phyloP scores from a whole-genome alignment of 2,113 vertebrate genomes.

The Seriola dumerili region DNA sequence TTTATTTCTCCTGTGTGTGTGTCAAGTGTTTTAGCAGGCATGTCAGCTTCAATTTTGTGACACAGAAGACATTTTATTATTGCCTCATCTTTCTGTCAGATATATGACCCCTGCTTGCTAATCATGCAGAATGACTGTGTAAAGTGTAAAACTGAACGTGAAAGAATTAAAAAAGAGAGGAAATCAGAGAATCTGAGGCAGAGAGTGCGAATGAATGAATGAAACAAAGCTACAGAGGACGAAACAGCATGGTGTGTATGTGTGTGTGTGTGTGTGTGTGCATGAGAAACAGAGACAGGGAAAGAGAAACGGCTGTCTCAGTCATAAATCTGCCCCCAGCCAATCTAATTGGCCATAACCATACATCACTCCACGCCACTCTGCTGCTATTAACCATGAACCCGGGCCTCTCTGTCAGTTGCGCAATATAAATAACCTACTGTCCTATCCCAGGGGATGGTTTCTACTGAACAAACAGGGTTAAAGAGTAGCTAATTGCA shows the following conservation, averaged over 20 bases:
- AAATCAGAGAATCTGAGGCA: background rate
- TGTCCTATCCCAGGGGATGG: constrained; percentile 20
- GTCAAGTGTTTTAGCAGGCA: background rate
- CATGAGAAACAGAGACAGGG: constrained; percentile 3
- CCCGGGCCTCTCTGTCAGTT: constrained; percentile 59
- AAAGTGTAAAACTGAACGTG: background rate
- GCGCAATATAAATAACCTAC: constrained; percentile 58
- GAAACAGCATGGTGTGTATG: background rate
- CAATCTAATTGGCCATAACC: constrained; percentile 74
- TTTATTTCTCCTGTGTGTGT: background rate
- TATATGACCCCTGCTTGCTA: background rate
- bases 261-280: background rate
- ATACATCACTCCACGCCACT: constrained; percentile 70
- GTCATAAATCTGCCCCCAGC: constrained; percentile 71
- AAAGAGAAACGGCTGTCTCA: constrained; percentile 38
- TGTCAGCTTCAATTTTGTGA: background rate
- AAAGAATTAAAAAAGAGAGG: too few relatives aligned
- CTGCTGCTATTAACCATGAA: constrained; percentile 67
- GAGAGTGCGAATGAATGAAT: background rate
- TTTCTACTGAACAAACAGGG: constrained; percentile 28
- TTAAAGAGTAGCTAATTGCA: constrained; percentile 48
- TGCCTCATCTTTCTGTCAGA: constrained; percentile 20
- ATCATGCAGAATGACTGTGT: background rate
- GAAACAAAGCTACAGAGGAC: constrained; percentile 4
- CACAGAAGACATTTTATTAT: constrained; percentile 33